A percentile compares a stretch with the other conserved stretches of the same genome.
Conservation (phyloP, 2,113 vertebrate genomes). For the Nesogale talazaci region DNA sequence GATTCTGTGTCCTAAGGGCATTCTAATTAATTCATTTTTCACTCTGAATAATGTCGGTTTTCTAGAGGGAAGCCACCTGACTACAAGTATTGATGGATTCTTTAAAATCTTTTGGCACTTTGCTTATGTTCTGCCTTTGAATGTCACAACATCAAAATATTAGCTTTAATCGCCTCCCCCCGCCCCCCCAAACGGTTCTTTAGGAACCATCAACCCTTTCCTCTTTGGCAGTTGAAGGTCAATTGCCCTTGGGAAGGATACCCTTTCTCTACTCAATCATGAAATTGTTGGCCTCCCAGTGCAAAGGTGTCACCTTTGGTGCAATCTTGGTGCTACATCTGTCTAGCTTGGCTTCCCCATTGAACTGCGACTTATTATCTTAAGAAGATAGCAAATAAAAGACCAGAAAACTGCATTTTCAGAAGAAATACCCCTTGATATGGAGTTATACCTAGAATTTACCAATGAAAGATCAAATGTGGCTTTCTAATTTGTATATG, state of each 20-base stretch:
- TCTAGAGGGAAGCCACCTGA: slow-evolving; percentile 84
- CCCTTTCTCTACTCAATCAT: background rate
- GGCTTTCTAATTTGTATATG: background rate
- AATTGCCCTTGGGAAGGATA: background rate
- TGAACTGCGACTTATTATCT: slow-evolving; percentile 3
- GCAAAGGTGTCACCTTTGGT: background rate
- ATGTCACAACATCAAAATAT: slow-evolving; percentile 82
- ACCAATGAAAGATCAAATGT: background rate
- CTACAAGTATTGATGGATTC: slow-evolving; percentile 83
- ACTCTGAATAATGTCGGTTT: slow-evolving; percentile 86
- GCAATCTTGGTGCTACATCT: background rate
- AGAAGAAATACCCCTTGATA: background rate
- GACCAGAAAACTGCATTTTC: background rate
- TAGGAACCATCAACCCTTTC: slow-evolving; percentile 48
- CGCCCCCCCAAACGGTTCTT: slow-evolving; percentile 69
- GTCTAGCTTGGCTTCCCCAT: slow-evolving; percentile 3
- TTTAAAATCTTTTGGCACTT: slow-evolving; percentile 85
- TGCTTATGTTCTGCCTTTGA: slow-evolving; percentile 82
- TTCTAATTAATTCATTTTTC: slow-evolving; percentile 90
- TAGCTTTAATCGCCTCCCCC: too few relatives aligned
- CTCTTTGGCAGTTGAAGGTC: background rate
- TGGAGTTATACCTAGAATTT: slow-evolving; percentile 12
- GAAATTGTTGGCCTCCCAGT: background rate
- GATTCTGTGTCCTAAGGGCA: slow-evolving; percentile 84
- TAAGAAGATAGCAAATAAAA: background rate